A percentile compares a stretch with the other conserved stretches of the same genome.
phyloP scores from a whole-genome alignment of 2,888 invertebrate species.

The Tryphoninae sp. region DNA sequence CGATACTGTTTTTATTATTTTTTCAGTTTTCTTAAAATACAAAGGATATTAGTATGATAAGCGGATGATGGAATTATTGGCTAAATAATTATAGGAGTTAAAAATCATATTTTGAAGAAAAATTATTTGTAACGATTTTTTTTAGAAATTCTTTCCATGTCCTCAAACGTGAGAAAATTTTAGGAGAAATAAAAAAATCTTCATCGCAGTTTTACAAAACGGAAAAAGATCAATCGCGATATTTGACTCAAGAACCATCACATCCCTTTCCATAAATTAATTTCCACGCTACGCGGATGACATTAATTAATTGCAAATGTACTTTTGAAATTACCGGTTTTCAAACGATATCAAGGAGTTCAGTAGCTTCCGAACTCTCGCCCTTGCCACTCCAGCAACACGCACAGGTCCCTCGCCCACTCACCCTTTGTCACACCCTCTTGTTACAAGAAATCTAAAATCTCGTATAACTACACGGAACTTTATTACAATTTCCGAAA shows the following conservation, averaged over 20 bases:
- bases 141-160: no score
- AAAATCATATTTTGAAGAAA: no score
- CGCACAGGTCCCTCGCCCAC: conserved; percentile 14
- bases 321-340: conserved; percentile 65
- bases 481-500: conserved; percentile 34
- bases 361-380: conserved; percentile 20
- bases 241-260: not conserved
- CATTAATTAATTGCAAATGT: conserved; percentile 68
- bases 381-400: conserved; percentile 37
- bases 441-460: conserved; percentile 36
- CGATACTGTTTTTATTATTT: no score
- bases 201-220: not conserved
- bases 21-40: no score
- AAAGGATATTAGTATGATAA: no score
- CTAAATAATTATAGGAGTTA: no score
- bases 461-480: conserved; percentile 19
- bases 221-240: not conserved
- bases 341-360: conserved; percentile 29
- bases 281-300: conserved; percentile 20
- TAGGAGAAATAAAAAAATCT: no score
- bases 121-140: no score
- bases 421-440: not conserved
- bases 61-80: no score
- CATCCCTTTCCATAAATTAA: not conserved
- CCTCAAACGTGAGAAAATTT: no score